These are phyloP conservation scores for Xyrauchen texanus DNA, from an alignment of 2,113 vertebrate species.

Conservation along the genomic window DNA sequence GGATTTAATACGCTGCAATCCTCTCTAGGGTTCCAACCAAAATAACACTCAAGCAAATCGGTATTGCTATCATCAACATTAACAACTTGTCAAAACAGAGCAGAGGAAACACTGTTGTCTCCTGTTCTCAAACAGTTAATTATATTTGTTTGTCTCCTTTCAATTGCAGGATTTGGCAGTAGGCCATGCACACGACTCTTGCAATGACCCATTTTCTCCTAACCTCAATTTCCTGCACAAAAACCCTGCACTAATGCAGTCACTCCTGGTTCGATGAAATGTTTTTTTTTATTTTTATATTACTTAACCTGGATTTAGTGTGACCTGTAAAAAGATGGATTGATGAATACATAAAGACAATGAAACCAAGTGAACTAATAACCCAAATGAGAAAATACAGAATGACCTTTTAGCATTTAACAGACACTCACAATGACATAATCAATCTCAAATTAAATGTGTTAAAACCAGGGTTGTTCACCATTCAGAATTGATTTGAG, in stretches of 20 bases:
- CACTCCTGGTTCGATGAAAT: neutral
- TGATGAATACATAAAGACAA: neutral
- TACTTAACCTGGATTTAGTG: conserved; percentile 24
- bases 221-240: conserved; percentile 15
- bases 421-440: neutral
- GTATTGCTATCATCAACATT: conserved; percentile 36
- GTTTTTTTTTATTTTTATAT: conserved; percentile 19
- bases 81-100: conserved; percentile 38
- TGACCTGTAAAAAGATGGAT: neutral
- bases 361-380: neutral
- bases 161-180: too few relatives aligned
- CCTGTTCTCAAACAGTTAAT: conserved; percentile 25
- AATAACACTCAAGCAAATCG: conserved; percentile 43
- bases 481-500: too few relatives aligned
- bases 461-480: neutral
- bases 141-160: conserved; percentile 1
- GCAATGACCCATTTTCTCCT: conserved; percentile 38
- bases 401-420: neutral
- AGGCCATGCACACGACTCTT: neutral
- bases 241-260: neutral
- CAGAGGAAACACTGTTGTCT: neutral
- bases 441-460: neutral
- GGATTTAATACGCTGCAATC: conserved; percentile 29
- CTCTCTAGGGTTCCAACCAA: conserved; percentile 23
- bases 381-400: neutral